Evolutionary conservation across 2,797 vertebrate genomes (phyloP).

Genomic region (Gymnopithys bicolor): DNA sequence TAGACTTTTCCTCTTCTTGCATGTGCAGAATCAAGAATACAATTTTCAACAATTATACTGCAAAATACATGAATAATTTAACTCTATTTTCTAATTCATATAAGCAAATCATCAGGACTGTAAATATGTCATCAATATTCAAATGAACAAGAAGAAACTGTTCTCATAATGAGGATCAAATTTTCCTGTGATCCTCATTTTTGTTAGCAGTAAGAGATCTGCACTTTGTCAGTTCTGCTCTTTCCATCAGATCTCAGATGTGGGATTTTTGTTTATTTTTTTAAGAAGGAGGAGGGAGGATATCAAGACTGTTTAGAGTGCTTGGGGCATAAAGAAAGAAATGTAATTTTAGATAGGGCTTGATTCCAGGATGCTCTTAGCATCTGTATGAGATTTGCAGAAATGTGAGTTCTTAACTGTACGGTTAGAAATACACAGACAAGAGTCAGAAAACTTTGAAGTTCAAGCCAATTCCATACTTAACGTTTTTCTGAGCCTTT

Average conservation of each 20-base stretch:
- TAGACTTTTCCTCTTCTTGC: neutral
- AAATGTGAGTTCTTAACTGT: neutral
- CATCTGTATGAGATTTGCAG: neutral
- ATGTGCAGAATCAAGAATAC: neutral
- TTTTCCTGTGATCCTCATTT: neutral
- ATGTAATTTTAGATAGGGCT: neutral
- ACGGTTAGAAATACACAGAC: neutral
- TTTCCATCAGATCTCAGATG: neutral
- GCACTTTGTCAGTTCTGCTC: neutral
- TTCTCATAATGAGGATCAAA: neutral
- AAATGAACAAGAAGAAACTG: neutral
- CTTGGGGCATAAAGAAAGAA: neutral
- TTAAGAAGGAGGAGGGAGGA: neutral
- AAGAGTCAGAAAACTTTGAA: conserved; percentile 37
- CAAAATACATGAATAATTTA: neutral
- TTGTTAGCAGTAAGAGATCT: neutral
- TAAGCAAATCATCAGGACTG: neutral
- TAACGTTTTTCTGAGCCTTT: neutral
- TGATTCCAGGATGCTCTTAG: neutral
- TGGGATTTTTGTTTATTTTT: neutral
- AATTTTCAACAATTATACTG: neutral
- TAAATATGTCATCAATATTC: neutral
- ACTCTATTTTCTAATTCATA: neutral
- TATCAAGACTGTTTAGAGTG: neutral
- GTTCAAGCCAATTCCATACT: neutral